These are phyloP conservation scores for Hafferia zeledoni DNA, from an alignment of 2,797 vertebrate species.

Conservation along the genomic window DNA sequence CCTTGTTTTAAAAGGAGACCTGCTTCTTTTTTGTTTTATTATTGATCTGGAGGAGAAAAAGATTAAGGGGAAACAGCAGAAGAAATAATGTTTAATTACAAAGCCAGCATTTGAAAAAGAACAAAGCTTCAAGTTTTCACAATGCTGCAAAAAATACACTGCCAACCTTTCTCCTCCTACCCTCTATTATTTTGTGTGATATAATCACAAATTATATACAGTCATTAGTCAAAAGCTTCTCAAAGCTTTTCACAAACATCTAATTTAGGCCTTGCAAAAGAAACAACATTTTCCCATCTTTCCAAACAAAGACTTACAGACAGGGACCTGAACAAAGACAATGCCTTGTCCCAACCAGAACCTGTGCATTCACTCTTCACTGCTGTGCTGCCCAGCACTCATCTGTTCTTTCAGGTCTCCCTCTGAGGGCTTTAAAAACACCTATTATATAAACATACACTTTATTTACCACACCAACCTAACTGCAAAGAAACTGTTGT, in stretches of 20 bases:
- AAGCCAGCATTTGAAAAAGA: not conserved
- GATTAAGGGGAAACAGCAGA: not conserved
- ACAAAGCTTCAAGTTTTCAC: not conserved
- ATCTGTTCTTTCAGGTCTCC: not conserved
- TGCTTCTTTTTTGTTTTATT: not conserved
- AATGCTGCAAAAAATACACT: not conserved
- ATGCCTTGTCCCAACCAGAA: not conserved
- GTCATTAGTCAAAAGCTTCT: slow-evolving; percentile 24
- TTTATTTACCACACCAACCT: not conserved
- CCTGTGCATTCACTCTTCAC: not conserved
- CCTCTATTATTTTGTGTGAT: slow-evolving; percentile 12
- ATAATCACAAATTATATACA: not conserved
- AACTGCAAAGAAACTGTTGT: not conserved
- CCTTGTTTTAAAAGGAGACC: not conserved
- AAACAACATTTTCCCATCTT: not conserved
- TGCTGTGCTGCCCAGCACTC: not conserved
- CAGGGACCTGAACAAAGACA: not conserved
- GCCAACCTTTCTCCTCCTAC: not conserved
- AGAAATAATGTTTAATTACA: not conserved
- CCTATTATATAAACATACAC: not conserved
- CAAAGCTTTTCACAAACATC: slow-evolving; percentile 24
- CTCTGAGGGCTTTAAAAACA: not conserved
- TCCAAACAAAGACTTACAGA: not conserved
- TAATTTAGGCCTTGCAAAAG: not conserved
- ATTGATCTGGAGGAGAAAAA: not conserved